Evolutionary conservation across 2,797 vertebrate genomes (phyloP).

Genomic region (Pangasius krempfi): DNA sequence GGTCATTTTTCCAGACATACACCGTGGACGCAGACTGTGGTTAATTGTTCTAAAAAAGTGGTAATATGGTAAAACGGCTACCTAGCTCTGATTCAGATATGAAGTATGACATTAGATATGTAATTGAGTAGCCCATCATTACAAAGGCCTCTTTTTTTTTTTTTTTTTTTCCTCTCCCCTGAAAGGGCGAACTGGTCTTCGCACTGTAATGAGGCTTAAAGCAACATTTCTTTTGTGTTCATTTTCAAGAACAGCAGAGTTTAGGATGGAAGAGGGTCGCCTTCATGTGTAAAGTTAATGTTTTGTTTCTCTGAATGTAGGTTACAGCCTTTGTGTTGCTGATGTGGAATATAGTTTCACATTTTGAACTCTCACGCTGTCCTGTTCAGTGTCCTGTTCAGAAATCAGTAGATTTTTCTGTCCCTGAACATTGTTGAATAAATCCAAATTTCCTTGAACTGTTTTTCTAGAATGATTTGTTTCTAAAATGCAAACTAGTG

Average conservation of each 20-base stretch:
- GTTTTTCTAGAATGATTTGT: background rate
- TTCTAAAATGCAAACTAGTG: background rate
- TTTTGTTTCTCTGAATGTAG: background rate
- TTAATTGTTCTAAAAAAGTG: too few relatives aligned
- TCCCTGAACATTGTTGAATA: background rate
- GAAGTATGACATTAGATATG: background rate
- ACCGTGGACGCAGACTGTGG: background rate
- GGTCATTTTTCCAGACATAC: background rate
- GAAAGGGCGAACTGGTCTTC: background rate
- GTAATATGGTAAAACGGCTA: background rate
- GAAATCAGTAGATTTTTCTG: too few relatives aligned
- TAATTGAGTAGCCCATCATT: background rate
- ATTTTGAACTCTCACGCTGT: background rate
- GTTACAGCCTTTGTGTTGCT: background rate
- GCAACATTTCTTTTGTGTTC: background rate
- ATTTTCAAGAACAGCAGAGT: background rate
- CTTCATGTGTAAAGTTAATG: background rate
- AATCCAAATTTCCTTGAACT: background rate
- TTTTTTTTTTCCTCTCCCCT: background rate
- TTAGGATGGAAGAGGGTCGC: background rate
- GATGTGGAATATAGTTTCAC: background rate
- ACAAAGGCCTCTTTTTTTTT: background rate
- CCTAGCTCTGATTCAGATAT: too few relatives aligned
- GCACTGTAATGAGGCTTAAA: background rate
- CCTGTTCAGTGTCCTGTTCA: background rate